Percentiles rank a stretch among this genome's conserved stretches.
Evolutionary conservation across 2,888 invertebrate genomes (phyloP).

Genomic region (Zele albiditarsus): DNA sequence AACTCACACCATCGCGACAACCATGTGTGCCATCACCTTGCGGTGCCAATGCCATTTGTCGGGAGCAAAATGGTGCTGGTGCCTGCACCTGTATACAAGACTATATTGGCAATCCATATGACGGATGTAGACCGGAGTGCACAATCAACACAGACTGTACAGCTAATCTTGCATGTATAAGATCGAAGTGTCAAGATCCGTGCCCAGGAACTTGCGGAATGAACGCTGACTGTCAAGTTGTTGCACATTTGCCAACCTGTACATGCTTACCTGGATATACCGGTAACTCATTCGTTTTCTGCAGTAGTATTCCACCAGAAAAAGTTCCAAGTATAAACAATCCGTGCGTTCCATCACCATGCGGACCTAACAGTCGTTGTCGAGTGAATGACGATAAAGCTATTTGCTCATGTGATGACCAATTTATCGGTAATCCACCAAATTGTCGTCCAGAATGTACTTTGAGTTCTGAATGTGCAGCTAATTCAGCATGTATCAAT

Average conservation of each 20-base stretch:
- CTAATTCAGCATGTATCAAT: slow-evolving; percentile 74
- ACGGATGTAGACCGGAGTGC: slow-evolving; percentile 74
- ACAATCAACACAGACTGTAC: slow-evolving; percentile 72
- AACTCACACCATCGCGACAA: slow-evolving; percentile 67
- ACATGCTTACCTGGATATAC: slow-evolving; percentile 78
- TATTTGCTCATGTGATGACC: slow-evolving; percentile 72
- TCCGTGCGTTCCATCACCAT: slow-evolving; percentile 73
- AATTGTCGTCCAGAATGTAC: slow-evolving; percentile 74
- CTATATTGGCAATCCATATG: slow-evolving; percentile 82
- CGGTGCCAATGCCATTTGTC: slow-evolving; percentile 84
- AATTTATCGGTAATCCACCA: slow-evolving; percentile 72
- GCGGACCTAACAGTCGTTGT: slow-evolving; percentile 75
- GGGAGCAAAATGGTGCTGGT: slow-evolving; percentile 81
- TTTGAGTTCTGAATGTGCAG: slow-evolving; percentile 71
- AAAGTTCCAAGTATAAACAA: slow-evolving; percentile 51
- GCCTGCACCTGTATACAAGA: slow-evolving; percentile 84
- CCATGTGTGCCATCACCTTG: slow-evolving; percentile 84
- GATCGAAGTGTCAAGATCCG: slow-evolving; percentile 74
- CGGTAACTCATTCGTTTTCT: slow-evolving; percentile 81
- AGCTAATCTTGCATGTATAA: slow-evolving; percentile 73
- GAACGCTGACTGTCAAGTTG: slow-evolving; percentile 82
- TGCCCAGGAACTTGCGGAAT: slow-evolving; percentile 73
- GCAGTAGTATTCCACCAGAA: slow-evolving; percentile 66
- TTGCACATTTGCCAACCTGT: slow-evolving; percentile 87
- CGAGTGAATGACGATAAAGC: slow-evolving; percentile 71